Percentiles rank a stretch among this genome's conserved stretches.
Conservation (phyloP, 2,113 vertebrate genomes). For the Dascyllus trimaculatus region DNA sequence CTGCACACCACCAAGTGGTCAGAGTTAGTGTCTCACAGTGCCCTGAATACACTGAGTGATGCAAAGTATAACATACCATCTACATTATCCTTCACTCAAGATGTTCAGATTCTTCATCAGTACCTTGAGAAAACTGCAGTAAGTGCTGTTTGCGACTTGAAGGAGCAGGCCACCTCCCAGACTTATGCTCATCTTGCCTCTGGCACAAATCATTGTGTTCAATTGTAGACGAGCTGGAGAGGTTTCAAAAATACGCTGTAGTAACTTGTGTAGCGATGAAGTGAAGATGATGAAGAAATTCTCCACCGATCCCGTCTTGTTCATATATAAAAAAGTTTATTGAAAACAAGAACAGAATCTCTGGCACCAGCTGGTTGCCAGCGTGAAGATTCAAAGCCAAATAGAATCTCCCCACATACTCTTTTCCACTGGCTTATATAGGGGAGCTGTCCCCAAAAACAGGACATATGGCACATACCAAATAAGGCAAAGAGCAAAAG, state of each 20-base stretch:
- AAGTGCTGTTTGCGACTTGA: constrained; percentile 3
- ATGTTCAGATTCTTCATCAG: constrained; percentile 14
- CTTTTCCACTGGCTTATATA: too few relatives aligned
- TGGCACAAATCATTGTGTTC: constrained; percentile 41
- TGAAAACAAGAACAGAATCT: too few relatives aligned
- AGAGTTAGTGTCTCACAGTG: constrained; percentile 41
- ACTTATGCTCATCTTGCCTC: constrained; percentile 23
- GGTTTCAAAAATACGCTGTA: constrained; percentile 49
- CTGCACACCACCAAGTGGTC: constrained; percentile 34
- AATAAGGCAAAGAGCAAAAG: too few relatives aligned
- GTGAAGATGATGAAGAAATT: too few relatives aligned
- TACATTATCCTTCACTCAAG: constrained; percentile 45
- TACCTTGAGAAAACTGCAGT: constrained; percentile 27
- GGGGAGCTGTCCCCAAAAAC: too few relatives aligned
- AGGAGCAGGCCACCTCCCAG: not conserved
- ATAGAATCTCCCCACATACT: too few relatives aligned
- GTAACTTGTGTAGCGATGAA: too few relatives aligned
- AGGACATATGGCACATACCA: too few relatives aligned
- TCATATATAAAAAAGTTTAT: too few relatives aligned
- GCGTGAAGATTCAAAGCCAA: too few relatives aligned
- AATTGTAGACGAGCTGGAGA: constrained; percentile 36
- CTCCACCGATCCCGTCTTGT: too few relatives aligned
- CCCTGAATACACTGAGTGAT: constrained; percentile 32
- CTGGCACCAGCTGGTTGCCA: too few relatives aligned
- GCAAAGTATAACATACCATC: constrained; percentile 44